Conservation (phyloP, 2,113 vertebrate genomes). For the Pelodiscus sinensis region DNA sequence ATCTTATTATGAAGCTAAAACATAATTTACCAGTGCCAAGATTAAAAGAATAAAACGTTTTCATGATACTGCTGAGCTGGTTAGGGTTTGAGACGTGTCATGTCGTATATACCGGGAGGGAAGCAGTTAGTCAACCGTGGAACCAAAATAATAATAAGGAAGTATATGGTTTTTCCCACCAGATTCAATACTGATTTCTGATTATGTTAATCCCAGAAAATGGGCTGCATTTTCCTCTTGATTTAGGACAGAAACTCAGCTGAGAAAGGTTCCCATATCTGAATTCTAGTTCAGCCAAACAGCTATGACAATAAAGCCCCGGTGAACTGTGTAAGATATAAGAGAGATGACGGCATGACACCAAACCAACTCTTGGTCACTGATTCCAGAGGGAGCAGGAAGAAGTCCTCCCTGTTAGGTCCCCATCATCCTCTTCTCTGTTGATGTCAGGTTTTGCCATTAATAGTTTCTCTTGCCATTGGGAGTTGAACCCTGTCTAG, state of each 20-base stretch:
- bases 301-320: conserved; percentile 63
- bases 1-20: conserved; percentile 54
- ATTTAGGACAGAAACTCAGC: conserved; percentile 70
- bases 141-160: not conserved
- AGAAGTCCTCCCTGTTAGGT: not conserved
- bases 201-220: conserved; percentile 76
- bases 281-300: conserved; percentile 60
- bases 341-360: not conserved
- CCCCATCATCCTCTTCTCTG: not conserved
- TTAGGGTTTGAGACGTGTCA: not conserved
- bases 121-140: conserved; percentile 44
- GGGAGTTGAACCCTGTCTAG: not conserved
- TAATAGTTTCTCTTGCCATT: not conserved
- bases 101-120: not conserved
- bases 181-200: conserved; percentile 54
- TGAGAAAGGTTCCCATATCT: conserved; percentile 67
- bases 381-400: not conserved
- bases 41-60: conserved; percentile 72
- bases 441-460: not conserved
- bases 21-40: conserved; percentile 58
- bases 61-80: conserved; percentile 23
- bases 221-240: conserved; percentile 77
- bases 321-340: not conserved
- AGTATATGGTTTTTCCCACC: conserved; percentile 16
- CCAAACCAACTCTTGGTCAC: not conserved